A percentile compares a stretch with the other conserved stretches of the same genome.
phyloP scores from a whole-genome alignment of 2,888 invertebrate genomes.

The Lasioglossum pauxillum region DNA sequence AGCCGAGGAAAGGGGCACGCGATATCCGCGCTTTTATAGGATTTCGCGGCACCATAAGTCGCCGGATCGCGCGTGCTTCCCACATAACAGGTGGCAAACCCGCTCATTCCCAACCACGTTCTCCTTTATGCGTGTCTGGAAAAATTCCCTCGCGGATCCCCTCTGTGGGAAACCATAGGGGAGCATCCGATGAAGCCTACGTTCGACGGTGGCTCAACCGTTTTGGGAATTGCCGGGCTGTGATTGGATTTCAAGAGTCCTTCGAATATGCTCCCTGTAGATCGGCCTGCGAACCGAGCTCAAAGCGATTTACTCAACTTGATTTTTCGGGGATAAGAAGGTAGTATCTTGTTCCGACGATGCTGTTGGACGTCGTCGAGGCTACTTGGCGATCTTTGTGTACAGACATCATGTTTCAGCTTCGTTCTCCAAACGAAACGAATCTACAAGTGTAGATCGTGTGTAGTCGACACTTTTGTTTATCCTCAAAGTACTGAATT shows the following conservation, averaged over 20 bases:
- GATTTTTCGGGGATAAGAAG: background rate
- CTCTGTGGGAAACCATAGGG: background rate
- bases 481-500: too few species aligned
- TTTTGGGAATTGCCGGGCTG: background rate
- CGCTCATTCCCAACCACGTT: slow-evolving; percentile 29
- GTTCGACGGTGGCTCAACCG: background rate
- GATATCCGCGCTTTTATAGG: slow-evolving; percentile 42
- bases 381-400: background rate
- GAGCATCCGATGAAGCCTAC: background rate
- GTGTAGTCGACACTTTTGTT: too few species aligned
- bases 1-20: slow-evolving; percentile 34
- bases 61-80: slow-evolving; percentile 54
- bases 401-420: background rate
- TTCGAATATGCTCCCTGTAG: background rate
- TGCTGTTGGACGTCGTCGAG: background rate
- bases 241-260: background rate
- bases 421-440: background rate
- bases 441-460: too few species aligned
- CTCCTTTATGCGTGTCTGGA: slow-evolving; percentile 24
- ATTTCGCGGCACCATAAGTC: slow-evolving; percentile 51
- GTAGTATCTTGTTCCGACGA: background rate
- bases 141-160: background rate
- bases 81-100: slow-evolving; percentile 58
- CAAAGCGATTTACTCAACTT: background rate
- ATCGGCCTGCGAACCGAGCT: background rate